A percentile compares a stretch with the other conserved stretches of the same genome.
Conservation (phyloP, 2,888 invertebrate species). For the Aphidoletes aphidimyza region DNA sequence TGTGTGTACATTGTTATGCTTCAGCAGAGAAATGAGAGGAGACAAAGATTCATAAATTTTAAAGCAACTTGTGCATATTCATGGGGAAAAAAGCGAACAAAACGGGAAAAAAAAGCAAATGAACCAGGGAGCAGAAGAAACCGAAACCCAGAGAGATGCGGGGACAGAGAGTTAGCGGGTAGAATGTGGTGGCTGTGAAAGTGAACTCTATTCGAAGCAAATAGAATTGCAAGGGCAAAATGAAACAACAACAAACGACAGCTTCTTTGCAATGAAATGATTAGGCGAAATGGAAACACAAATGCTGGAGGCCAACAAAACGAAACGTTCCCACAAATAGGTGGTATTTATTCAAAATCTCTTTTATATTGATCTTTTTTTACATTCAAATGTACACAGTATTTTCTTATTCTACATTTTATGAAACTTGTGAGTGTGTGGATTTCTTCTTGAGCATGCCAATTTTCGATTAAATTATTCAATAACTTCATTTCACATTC, state of each 20-base stretch:
- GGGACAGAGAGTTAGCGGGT: neutral
- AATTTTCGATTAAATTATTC: neutral
- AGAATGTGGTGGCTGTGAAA: neutral
- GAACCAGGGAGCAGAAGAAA: neutral
- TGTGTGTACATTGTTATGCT: slow-evolving; percentile 24
- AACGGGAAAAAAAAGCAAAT: neutral
- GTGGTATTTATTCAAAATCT: slow-evolving; percentile 50
- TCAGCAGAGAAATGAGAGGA: slow-evolving; percentile 15
- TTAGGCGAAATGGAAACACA: slow-evolving; percentile 28
- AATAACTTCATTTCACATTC: slow-evolving; percentile 8
- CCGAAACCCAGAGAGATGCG: neutral
- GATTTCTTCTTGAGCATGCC: neutral
- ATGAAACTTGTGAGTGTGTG: neutral
- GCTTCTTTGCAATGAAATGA: slow-evolving; percentile 19
- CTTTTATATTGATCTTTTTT: slow-evolving; percentile 38
- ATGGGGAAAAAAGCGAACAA: neutral
- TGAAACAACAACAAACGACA: slow-evolving; percentile 28
- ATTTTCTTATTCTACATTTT: neutral
- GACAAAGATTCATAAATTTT: slow-evolving; percentile 54
- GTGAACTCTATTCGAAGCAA: neutral
- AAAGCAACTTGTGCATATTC: slow-evolving; percentile 37
- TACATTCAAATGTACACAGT: neutral
- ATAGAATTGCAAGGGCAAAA: neutral
- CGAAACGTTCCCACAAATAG: slow-evolving; percentile 41
- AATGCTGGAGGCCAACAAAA: slow-evolving; percentile 30